Evolutionary conservation across 1,140 invertebrate genomes (phyloP).

Genomic region (Sinonovacula constricta): DNA sequence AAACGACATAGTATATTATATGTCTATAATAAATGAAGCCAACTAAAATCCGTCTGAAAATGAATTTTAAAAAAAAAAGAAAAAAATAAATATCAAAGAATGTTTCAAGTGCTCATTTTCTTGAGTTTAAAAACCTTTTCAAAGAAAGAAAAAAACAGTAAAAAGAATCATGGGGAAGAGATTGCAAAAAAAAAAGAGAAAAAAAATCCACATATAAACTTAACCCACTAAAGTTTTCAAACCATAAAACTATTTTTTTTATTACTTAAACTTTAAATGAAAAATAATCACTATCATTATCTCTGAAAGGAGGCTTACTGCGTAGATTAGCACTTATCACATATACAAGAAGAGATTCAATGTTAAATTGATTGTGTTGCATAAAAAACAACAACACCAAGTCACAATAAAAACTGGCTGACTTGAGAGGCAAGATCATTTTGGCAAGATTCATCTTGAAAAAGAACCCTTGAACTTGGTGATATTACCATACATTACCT

Average conservation of each 20-base stretch:
- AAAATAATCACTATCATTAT: conserved; percentile 4
- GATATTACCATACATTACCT: too few relatives aligned
- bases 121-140: not conserved
- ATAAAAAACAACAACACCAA: conserved; percentile 1
- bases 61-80: not conserved
- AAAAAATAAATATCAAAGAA: not conserved
- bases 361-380: conserved; percentile 10
- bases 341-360: conserved; percentile 41
- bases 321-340: conserved; percentile 46
- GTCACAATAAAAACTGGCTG: conserved; percentile 33
- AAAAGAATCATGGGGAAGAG: not conserved
- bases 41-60: not conserved
- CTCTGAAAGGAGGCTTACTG: not conserved
- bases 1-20: not conserved
- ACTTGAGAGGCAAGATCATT: conserved; percentile 60
- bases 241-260: too few relatives aligned
- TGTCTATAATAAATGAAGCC: not conserved
- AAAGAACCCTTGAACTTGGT: too few relatives aligned
- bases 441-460: conserved; percentile 61
- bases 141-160: not conserved
- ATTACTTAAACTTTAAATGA: too few relatives aligned
- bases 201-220: too few relatives aligned
- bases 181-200: not conserved
- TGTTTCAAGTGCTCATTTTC: not conserved
- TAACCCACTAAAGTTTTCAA: too few relatives aligned